A percentile compares a stretch with the other conserved stretches of the same genome.
phyloP scores from a whole-genome alignment of 2,888 invertebrate species.

The Spodoptera picta region DNA sequence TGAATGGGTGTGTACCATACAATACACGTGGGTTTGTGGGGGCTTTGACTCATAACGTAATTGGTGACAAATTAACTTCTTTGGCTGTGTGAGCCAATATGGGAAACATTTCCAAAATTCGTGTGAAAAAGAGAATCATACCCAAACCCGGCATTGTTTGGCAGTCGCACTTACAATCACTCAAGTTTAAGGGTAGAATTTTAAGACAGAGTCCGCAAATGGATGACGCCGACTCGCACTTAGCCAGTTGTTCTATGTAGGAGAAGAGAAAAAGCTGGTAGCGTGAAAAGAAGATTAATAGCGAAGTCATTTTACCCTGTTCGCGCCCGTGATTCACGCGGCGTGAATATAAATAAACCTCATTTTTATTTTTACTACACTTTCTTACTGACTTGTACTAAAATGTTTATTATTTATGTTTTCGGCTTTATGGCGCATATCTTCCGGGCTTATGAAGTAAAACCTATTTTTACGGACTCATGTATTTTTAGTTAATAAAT shows the following conservation, averaged over 20 bases:
- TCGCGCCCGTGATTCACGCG: constrained; percentile 45
- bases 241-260: constrained; percentile 3
- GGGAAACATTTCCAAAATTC: too few species aligned
- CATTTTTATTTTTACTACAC: constrained; percentile 40
- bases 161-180: too few species aligned
- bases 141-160: too few species aligned
- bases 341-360: constrained; percentile 52
- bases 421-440: constrained; percentile 40
- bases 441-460: constrained; percentile 43
- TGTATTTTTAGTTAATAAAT: constrained; percentile 27
- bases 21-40: too few species aligned
- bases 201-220: too few species aligned
- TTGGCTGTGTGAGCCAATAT: too few species aligned
- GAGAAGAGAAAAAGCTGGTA: constrained; percentile 19
- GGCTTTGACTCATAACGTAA: too few species aligned
- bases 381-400: constrained; percentile 41
- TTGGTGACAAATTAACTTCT: too few species aligned
- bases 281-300: constrained; percentile 38
- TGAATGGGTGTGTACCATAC: too few species aligned
- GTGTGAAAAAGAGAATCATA: too few species aligned
- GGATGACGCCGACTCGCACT: too few species aligned
- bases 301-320: constrained; percentile 50
- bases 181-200: too few species aligned
- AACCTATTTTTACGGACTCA: constrained; percentile 49
- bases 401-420: constrained; percentile 53